Percentiles rank a stretch among this genome's conserved stretches.
Conservation (phyloP, 2,113 vertebrate species). For the Cottus gobio region DNA sequence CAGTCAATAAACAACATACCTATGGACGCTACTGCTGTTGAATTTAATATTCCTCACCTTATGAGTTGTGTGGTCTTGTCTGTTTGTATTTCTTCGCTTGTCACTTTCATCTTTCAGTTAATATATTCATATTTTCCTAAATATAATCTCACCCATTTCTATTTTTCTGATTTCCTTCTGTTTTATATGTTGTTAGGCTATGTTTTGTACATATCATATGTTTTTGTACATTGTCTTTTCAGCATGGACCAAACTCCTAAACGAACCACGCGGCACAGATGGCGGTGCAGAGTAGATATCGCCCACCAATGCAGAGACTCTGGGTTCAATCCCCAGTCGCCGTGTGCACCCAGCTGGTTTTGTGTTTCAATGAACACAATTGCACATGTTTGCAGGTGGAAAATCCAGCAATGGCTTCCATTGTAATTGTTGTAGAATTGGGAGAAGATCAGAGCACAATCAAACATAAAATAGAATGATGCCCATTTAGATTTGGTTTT, state of each 20-base stretch:
- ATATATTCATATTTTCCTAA: not conserved
- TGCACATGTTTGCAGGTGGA: not conserved
- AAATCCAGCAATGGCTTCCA: not conserved
- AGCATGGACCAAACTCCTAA: not conserved
- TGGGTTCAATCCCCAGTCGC: not conserved
- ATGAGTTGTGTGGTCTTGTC: constrained; percentile 16
- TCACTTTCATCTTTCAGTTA: not conserved
- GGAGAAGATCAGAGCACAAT: not conserved
- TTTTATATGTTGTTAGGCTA: not conserved
- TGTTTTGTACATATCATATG: too few species aligned
- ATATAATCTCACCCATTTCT: not conserved
- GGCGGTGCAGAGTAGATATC: not conserved
- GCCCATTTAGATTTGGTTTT: not conserved
- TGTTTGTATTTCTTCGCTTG: constrained; percentile 17
- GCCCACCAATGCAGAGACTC: not conserved
- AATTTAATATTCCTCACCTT: constrained; percentile 33
- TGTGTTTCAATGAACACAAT: not conserved
- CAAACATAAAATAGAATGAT: not conserved
- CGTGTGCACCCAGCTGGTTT: not conserved
- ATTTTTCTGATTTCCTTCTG: not conserved
- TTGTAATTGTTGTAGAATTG: not conserved
- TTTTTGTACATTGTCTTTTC: too few species aligned
- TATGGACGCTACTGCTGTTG: constrained; percentile 35
- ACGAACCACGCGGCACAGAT: not conserved
- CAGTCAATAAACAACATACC: constrained; percentile 51